phyloP scores from a whole-genome alignment of 2,888 invertebrate genomes.

The Ectobius pallidus region DNA sequence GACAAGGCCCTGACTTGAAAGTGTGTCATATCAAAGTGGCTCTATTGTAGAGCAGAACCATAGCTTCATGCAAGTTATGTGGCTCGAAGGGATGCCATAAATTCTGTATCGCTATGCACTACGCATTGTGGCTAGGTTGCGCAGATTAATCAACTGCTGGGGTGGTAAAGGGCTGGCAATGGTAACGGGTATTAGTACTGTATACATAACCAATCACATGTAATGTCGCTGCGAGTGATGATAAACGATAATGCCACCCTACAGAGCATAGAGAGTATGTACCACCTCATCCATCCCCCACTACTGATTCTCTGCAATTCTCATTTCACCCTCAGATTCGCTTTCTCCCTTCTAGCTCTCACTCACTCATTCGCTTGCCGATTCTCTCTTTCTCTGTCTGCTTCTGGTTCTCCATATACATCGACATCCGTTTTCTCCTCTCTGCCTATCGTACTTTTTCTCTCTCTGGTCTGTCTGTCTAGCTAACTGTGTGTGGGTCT shows the following conservation, averaged over 20 bases:
- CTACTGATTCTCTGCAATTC: background rate
- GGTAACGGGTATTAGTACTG: background rate
- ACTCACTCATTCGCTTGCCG: background rate
- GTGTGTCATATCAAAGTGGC: too few relatives aligned
- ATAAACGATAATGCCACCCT: slow-evolving; percentile 3
- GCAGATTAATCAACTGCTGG: slow-evolving; percentile 4
- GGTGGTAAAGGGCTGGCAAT: slow-evolving; percentile 1
- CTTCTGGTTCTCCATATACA: background rate
- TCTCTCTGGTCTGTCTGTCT: background rate
- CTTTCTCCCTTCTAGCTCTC: background rate
- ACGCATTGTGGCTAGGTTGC: background rate
- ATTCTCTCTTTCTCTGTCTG: background rate
- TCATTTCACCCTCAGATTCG: background rate
- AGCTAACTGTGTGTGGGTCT: background rate
- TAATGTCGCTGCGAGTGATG: slow-evolving; percentile 10
- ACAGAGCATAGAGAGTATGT: background rate
- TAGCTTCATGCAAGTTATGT: too few relatives aligned
- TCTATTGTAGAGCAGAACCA: too few relatives aligned
- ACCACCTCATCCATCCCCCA: background rate
- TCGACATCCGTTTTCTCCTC: too few relatives aligned
- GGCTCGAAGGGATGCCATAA: too few relatives aligned
- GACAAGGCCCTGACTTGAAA: too few relatives aligned
- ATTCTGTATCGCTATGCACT: too few relatives aligned
- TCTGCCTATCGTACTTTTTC: too few relatives aligned
- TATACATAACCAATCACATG: slow-evolving; percentile 10